Conservation (phyloP, 1,140 invertebrate species). For the Lordiphosa mommai region DNA sequence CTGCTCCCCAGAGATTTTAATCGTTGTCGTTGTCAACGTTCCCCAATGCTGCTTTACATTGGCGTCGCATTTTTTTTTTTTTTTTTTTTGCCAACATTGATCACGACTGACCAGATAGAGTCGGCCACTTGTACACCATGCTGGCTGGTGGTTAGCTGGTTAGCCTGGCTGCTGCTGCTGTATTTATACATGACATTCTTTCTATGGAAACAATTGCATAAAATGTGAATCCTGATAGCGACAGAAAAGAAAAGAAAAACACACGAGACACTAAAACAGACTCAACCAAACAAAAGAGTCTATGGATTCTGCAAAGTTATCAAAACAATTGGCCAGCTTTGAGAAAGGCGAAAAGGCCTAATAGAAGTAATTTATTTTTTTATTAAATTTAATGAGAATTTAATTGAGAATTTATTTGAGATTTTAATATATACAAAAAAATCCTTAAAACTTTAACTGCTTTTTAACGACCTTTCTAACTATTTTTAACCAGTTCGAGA, state of each 20-base stretch:
- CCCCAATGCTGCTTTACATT: slow-evolving; percentile 65
- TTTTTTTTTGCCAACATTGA: slow-evolving; percentile 54
- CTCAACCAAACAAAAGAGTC: too few relatives aligned
- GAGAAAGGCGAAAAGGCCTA: too few relatives aligned
- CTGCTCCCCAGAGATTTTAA: slow-evolving; percentile 70
- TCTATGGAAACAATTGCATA: slow-evolving; percentile 77
- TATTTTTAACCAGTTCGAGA: too few relatives aligned
- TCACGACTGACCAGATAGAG: slow-evolving; percentile 67
- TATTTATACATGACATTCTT: slow-evolving; percentile 70
- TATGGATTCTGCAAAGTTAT: too few relatives aligned
- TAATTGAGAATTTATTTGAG: too few relatives aligned
- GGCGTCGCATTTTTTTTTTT: slow-evolving; percentile 63
- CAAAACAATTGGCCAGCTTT: too few relatives aligned
- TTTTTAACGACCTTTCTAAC: too few relatives aligned
- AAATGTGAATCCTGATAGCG: slow-evolving; percentile 75
- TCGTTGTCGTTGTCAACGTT: slow-evolving; percentile 73
- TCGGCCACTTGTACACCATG: slow-evolving; percentile 3
- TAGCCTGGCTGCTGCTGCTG: slow-evolving; percentile 36
- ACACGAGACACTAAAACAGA: too few relatives aligned
- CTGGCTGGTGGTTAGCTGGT: slow-evolving; percentile 24
- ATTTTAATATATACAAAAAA: too few relatives aligned
- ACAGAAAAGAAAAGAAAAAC: slow-evolving; percentile 25
- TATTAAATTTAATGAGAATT: too few relatives aligned
- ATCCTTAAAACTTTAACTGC: too few relatives aligned
- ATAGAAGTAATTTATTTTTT: too few relatives aligned